Base-by-base conservation (phyloP, 2,888 invertebrate genomes). In the Arctia plantaginis region DNA sequence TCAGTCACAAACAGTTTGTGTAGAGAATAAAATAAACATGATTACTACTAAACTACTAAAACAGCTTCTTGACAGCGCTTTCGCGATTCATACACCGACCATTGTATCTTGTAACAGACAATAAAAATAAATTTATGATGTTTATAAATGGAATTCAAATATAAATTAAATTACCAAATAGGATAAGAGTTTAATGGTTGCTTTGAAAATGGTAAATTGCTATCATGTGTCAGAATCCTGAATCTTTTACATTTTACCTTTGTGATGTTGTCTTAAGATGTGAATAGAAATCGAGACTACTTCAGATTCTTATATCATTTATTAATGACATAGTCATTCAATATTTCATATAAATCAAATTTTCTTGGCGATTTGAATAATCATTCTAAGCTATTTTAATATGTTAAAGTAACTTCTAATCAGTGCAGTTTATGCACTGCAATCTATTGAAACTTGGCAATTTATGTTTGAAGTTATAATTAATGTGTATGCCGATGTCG, bases 161-260 rank as follows among this genome's bases (percentile, higher is more conserved):
- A 70, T 70, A n/a, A 44, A 65, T 73, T 67, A 41, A 70, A 73
- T 68, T n/a, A 18, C 15, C 15, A 15, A n/a, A 13, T 8, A 3
- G 7, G 35, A 80, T 83, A 77, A 75, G 51, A 4, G n/a, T 23
- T 69, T 18, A 13, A 69, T 72, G 67, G 74, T 68, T 33, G 35
- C 12, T 27, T 13, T 69, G 68, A 66, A 66, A 64, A 66, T 74
- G 74, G 77, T 66, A 82, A 76, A 80, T 79, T 75, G 79, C 69
- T 66, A 39, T 59, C 73, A 79, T 82, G 80, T 80, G 70, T 79
- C 77, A 79, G 80, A 76, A 77, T 77, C 75, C 74, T 71, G 44
- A 80, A 75, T 73, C 75, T 77, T 82, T 82, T 79, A 20, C 30
- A 39, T 69, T 69, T 71, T 51, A 69, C 27, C 69, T 66, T 70